Evolutionary conservation across 2,888 invertebrate species (phyloP).

Genomic region (Brachycybe producta): DNA sequence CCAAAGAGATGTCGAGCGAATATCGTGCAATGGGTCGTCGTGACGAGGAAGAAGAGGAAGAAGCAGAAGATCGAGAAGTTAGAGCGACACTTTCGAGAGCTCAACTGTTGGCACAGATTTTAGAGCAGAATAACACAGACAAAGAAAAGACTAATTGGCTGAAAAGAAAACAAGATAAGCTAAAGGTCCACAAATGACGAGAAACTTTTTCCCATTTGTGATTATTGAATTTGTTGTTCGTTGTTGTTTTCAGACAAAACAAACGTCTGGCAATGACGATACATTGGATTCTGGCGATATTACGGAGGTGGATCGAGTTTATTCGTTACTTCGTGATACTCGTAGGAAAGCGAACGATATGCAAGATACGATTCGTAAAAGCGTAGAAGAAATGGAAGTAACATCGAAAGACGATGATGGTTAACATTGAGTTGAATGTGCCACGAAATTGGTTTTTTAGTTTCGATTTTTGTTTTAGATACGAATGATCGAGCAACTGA

Average conservation of each 20-base stretch:
- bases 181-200: not conserved
- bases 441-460: no score
- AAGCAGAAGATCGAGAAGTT: slow-evolving; percentile 10
- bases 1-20: not conserved
- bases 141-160: slow-evolving; percentile 13
- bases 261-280: not conserved
- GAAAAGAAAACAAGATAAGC: slow-evolving; percentile 11
- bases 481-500: slow-evolving; percentile 50
- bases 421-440: no score
- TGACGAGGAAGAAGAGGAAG: not conserved
- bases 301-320: slow-evolving; percentile 10
- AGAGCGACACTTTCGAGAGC: slow-evolving; percentile 9
- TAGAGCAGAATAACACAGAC: slow-evolving; percentile 13
- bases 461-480: no score
- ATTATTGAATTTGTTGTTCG: not conserved
- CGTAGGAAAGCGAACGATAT: slow-evolving; percentile 14
- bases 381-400: slow-evolving; percentile 6
- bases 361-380: slow-evolving; percentile 13
- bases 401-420: slow-evolving; percentile 1
- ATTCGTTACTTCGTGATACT: slow-evolving; percentile 12
- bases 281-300: not conserved
- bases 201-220: not conserved
- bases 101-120: slow-evolving; percentile 3
- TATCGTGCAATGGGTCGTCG: not conserved
- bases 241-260: not conserved